Base-by-base conservation (phyloP, 1,140 invertebrate genomes). In the Liolophura sinensis region DNA sequence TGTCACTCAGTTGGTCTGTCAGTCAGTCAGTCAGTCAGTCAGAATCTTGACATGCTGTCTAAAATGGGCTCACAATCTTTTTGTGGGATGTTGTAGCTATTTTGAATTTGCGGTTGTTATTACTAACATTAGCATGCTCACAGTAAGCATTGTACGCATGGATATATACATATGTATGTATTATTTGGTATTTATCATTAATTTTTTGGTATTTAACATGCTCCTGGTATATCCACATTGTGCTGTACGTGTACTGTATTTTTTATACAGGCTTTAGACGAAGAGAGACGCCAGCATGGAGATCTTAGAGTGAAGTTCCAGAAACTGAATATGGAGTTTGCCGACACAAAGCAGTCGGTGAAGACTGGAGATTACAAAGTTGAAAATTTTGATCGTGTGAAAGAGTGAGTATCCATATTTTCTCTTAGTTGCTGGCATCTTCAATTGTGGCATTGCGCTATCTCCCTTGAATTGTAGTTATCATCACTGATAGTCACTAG, bases 361-460 rank as follows among this genome's bases (percentile, higher is more conserved):
- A 78, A 83, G 68, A 58, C 62, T 31, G 80, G 77, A 55, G 69
- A 84, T 68, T 85, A 77, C 69, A 80, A 78, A 69, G 78, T 83
- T 55, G 78, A 84, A 57, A 84, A 84, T 62, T 85, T 80, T 73
- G 80, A 84, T 31, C 72, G 68, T 66, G 70, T 84, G 0, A 84
- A 84, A 77, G 63, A 59, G 82, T 84, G 74, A 66, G 72, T 66
- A 24, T 20, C 31, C 14, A 16, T 50, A 25, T 65, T 60, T 59
- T 24, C 20, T 60, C 40, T 63, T 18, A 27, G 16, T 54, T 15
- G 20, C 27, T 55, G n/a, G 20, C 11, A 14, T 64, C 22, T 47
- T 50, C 16, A n/a, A 61, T 50, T n/a, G n/a, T n/a, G n/a, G n/a
- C n/a, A n/a, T n/a, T n/a, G n/a, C n/a, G n/a, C n/a, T n/a, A n/a